Conservation (phyloP, 2,888 invertebrate species). For the Rosalia funebris region DNA sequence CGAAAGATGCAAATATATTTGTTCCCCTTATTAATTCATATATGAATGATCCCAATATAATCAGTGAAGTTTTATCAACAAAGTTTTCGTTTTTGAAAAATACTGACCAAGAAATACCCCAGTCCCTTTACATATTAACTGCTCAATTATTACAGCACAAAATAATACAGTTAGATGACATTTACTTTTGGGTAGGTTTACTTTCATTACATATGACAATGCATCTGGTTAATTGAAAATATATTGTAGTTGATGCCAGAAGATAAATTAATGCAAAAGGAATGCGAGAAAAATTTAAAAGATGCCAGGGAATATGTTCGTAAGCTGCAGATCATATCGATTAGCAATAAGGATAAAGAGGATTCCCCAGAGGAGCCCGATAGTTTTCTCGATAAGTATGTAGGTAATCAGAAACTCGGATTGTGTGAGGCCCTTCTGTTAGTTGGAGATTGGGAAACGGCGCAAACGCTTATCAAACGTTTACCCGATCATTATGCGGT, state of each 20-base stretch:
- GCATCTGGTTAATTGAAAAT: background rate
- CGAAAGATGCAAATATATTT: slow-evolving; percentile 82
- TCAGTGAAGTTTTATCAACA: slow-evolving; percentile 95
- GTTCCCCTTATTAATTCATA: slow-evolving; percentile 88
- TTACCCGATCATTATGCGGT: slow-evolving; percentile 85
- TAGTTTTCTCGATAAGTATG: slow-evolving; percentile 67
- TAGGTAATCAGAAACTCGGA: slow-evolving; percentile 89
- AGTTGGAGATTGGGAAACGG: slow-evolving; percentile 92
- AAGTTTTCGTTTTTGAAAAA: slow-evolving; percentile 81
- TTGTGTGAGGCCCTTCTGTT: slow-evolving; percentile 88
- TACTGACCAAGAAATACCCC: slow-evolving; percentile 76
- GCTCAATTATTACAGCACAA: slow-evolving; percentile 89
- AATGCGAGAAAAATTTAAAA: slow-evolving; percentile 83
- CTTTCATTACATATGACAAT: background rate
- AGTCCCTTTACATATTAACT: slow-evolving; percentile 87
- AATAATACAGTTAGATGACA: slow-evolving; percentile 86
- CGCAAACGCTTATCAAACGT: slow-evolving; percentile 79
- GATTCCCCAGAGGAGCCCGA: slow-evolving; percentile 76
- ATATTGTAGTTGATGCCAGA: slow-evolving; percentile 79
- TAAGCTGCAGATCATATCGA: slow-evolving; percentile 83
- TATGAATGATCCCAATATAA: slow-evolving; percentile 86
- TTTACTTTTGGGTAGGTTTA: slow-evolving; percentile 86
- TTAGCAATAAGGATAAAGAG: slow-evolving; percentile 82
- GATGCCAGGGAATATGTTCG: slow-evolving; percentile 89
- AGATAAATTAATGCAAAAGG: slow-evolving; percentile 81